Base-by-base conservation (phyloP, 1,140 invertebrate species). In the Lordiphosa stackelbergi region DNA sequence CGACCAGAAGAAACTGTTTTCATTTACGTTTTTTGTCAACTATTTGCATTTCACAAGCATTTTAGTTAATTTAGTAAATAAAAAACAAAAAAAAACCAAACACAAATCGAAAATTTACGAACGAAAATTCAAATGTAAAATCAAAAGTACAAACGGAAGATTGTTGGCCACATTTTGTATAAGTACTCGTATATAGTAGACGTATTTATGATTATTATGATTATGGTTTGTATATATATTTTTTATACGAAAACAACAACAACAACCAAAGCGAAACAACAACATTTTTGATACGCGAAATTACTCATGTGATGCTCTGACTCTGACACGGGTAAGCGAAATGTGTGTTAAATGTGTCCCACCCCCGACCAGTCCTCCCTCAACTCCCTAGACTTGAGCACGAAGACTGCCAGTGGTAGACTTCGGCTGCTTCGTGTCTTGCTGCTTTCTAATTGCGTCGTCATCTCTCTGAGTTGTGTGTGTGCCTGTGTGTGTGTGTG, bases 201-300 rank as follows among this genome's bases (percentile, higher is more conserved):
- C 54, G 16, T 43, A 35, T 42, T 31, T 53, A 49, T 51, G 19
- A 66, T 75, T 70, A 61, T 75, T 78, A 75, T 73, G 73, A 81
- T 81, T 83, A 83, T 81, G 66, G 81, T 81, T 81, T 81, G 71
- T 83, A 81, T 75, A 83, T 73, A 84, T 73, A 84, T 83, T 83
- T 83, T 83, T 84, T 83, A 83, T 83, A 83, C 78, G 61, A 81
- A 73, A 40, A 65, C 13, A 59, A 57, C 16, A 68, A 52, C 46
- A 53, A 36, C 13, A 54, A 59, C 40, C 28, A 16, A 16, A 16
- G 16, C 16, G 16, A 16, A 53, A 36, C 13, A 54, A 59, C 40
- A 31, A 52, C 42, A 53, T 51, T 75, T 75, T 65, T 75, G 73
- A 56, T 66, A 56, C 57, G 57, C 60, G 69, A 49, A 73, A 58